Evolutionary conservation across 2,113 vertebrate genomes (phyloP).

Genomic region (Meleagris gallopavo): DNA sequence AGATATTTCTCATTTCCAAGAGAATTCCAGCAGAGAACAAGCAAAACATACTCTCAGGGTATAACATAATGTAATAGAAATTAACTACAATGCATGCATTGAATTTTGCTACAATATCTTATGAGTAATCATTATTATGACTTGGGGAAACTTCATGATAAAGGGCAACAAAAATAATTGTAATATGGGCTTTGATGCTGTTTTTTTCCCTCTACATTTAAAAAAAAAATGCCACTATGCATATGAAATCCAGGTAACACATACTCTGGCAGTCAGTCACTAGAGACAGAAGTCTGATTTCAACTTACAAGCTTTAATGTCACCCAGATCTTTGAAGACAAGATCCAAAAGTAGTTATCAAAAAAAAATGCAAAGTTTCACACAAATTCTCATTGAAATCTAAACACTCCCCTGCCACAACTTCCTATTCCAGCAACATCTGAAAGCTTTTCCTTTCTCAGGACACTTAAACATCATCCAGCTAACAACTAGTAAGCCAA

Average conservation of each 20-base stretch:
- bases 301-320: neutral
- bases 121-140: neutral
- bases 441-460: neutral
- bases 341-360: neutral
- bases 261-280: neutral
- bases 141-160: neutral
- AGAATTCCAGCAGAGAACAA: constrained; percentile 39
- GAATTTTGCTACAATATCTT: neutral
- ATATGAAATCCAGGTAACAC: neutral
- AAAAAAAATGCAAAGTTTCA: neutral
- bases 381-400: fast-evolving
- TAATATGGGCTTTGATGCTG: neutral
- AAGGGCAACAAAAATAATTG: constrained; percentile 23
- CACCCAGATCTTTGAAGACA: neutral
- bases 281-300: neutral
- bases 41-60: constrained; percentile 11
- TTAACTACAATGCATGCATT: neutral
- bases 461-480: neutral
- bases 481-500: neutral
- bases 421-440: neutral
- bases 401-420: neutral
- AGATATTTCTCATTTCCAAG: constrained; percentile 27
- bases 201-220: neutral
- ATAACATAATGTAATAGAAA: constrained; percentile 44
- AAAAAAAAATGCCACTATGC: neutral